A percentile compares a stretch with the other conserved stretches of the same genome.
phyloP scores from a whole-genome alignment of 2,113 vertebrate species.

The Hemiprocne comata region DNA sequence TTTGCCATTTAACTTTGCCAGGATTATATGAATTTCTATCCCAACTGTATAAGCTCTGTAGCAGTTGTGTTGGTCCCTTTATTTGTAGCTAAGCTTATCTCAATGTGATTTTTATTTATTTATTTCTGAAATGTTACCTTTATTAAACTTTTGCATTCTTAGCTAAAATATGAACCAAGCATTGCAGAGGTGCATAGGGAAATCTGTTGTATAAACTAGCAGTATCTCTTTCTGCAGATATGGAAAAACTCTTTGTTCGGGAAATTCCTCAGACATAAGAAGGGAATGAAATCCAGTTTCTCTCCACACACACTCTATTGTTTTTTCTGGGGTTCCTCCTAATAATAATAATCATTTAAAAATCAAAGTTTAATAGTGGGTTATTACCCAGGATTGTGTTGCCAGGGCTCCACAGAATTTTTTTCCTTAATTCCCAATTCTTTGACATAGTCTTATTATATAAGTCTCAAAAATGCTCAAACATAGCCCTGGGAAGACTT shows the following conservation, averaged over 20 bases:
- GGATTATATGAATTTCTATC: not conserved
- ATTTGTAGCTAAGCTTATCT: not conserved
- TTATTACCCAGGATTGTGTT: not conserved
- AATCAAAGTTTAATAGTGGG: not conserved
- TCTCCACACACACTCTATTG: not conserved
- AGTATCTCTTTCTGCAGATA: not conserved
- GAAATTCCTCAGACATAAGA: not conserved
- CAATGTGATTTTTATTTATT: not conserved
- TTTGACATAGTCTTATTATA: not conserved
- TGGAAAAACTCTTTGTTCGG: not conserved
- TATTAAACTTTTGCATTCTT: not conserved
- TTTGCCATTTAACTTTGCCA: not conserved
- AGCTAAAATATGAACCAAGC: not conserved
- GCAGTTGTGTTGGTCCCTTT: not conserved
- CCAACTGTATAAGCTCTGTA: not conserved
- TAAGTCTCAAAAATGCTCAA: not conserved
- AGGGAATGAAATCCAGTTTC: not conserved
- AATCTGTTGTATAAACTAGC: not conserved
- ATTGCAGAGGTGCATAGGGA: not conserved
- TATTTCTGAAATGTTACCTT: conserved; percentile 9
- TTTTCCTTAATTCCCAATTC: not conserved
- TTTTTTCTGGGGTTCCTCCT: not conserved
- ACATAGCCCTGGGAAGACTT: not conserved
- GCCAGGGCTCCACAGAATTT: not conserved
- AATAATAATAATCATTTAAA: not conserved